Evolutionary conservation across 2,113 vertebrate genomes (phyloP), one percentile per base, ranked within the genome.

Genomic region (Trematomus loennbergii): DNA sequence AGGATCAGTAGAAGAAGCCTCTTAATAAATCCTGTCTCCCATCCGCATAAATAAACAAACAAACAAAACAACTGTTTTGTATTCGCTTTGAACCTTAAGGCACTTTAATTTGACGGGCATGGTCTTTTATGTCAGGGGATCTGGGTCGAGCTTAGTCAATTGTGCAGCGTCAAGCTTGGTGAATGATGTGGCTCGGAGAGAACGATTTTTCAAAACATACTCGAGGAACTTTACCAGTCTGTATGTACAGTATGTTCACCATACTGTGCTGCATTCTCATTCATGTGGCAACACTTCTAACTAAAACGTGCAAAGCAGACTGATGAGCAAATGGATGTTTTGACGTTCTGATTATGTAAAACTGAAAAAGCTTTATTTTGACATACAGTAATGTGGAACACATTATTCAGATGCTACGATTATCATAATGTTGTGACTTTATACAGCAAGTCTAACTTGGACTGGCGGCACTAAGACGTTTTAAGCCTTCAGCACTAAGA

Each of bases 321-420:
- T 61, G 55, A 79, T 61, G 72, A 43, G 60, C 36, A 78, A 86
- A 87, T 74, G 53, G 54, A 64, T 66, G 50, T 80, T 88, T 84
- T 75, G 81, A 86, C 86, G 75, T 87, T 82, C 61, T 86, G 49
- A 79, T 85, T 81, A 88, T 80, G 72, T 72, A 54, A 84, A 83
- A 83, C 58, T 43, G 45, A 82, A 77, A 69, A 72, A 60, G 75
- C 68, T 55, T 49, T 46, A 60, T 55, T 72, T 46, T 53, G 64
- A 77, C 17, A 60, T 36, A 29, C 29, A 29, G 3, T 29, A 61
- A 77, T 81, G 60, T 20, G 75, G 81, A 79, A 81, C 69, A 83
- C 76, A 65, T 69, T 72, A 82, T 49, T 79, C 59, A 60, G 68
- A 75, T 77, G 57, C 43, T 52, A 72, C 60, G 81, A 88, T 88